phyloP scores from a whole-genome alignment of 2,113 vertebrate species.

The Poicephalus gulielmi region DNA sequence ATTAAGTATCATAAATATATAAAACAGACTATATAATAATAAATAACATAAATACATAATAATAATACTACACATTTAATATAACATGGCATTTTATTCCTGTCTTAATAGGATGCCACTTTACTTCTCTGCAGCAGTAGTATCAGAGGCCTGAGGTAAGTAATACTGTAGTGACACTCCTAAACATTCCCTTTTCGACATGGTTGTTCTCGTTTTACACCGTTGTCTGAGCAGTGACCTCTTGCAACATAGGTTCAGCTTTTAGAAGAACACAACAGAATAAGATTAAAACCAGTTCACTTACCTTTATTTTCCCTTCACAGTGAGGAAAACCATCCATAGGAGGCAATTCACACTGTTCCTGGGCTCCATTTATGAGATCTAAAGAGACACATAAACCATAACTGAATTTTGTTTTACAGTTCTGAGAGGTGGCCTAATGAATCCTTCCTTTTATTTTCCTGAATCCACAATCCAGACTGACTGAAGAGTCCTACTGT shows the following conservation, averaged over 20 bases:
- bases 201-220: background rate
- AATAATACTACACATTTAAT: background rate
- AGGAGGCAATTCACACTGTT: constrained; percentile 95
- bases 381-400: constrained; percentile 73
- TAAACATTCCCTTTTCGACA: background rate
- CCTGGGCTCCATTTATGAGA: constrained; percentile 97
- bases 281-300: background rate
- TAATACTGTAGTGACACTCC: background rate
- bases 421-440: background rate
- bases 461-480: background rate
- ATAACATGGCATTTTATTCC: background rate
- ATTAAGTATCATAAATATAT: background rate
- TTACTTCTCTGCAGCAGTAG: background rate
- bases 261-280: background rate
- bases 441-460: background rate
- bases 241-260: background rate
- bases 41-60: background rate
- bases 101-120: background rate
- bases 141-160: background rate
- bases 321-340: constrained; percentile 99
- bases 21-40: background rate
- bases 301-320: constrained; percentile 95
- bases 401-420: constrained; percentile 1
- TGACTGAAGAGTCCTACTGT: background rate
- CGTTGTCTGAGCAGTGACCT: background rate